Conservation (phyloP, 23 tunicate species). For the Trididemnum nubilum region DNA sequence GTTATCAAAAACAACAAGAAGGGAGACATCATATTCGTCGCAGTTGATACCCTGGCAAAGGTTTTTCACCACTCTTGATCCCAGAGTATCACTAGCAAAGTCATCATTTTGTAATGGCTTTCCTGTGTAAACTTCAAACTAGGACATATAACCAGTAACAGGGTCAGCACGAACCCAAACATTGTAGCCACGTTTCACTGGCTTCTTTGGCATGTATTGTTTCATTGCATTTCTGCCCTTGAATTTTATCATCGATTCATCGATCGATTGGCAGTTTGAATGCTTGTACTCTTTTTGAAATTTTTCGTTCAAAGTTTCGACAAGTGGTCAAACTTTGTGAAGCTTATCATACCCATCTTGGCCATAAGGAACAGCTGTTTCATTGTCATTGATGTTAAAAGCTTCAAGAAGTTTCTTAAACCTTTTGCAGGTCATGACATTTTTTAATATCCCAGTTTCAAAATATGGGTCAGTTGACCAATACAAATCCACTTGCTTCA, state of each 20-base stretch:
- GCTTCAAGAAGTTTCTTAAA: conserved; percentile 19
- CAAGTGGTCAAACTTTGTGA: conserved; percentile 16
- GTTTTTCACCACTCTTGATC: conserved; percentile 1
- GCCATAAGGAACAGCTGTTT: conserved; percentile 9
- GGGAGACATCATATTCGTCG: background rate
- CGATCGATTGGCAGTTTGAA: conserved; percentile 11
- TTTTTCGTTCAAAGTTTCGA: background rate
- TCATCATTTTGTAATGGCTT: background rate
- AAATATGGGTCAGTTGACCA: background rate
- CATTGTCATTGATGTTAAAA: conserved; percentile 13
- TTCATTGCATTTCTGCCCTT: conserved; percentile 11
- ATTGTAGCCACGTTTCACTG: conserved; percentile 16
- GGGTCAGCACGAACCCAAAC: conserved; percentile 40
- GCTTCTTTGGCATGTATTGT: conserved; percentile 27
- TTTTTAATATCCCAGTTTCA: background rate
- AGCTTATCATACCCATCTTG: conserved; percentile 19
- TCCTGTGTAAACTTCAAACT: conserved; percentile 35
- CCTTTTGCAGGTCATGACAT: conserved; percentile 24
- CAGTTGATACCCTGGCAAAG: background rate
- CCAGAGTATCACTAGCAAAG: background rate
- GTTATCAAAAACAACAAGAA: conserved; percentile 12
- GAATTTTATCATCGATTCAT: conserved; percentile 32
- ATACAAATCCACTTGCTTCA: background rate
- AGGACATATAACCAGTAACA: conserved; percentile 19
- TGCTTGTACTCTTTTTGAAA: conserved; percentile 22